Conservation (phyloP, 1,140 invertebrate species). For the Aphidius gifuensis region DNA sequence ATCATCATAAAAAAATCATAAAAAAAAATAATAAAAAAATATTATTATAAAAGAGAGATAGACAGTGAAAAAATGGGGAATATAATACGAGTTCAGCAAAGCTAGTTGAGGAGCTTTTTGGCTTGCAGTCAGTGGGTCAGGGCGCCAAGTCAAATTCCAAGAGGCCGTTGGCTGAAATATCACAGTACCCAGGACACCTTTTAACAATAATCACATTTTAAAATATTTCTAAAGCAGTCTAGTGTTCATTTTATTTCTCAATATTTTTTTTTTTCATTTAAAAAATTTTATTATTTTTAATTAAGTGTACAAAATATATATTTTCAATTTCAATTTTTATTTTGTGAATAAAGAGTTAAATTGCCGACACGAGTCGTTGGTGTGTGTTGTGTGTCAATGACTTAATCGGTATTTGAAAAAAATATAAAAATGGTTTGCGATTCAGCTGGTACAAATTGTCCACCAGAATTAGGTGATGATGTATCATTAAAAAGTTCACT, state of each 20-base stretch:
- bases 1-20: too few species aligned
- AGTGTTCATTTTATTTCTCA: not conserved
- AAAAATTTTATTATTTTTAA: too few species aligned
- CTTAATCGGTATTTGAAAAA: not conserved
- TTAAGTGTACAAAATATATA: too few species aligned
- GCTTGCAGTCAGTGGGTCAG: constrained; percentile 53
- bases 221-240: not conserved
- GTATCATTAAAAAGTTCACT: constrained; percentile 65
- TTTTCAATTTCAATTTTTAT: too few species aligned
- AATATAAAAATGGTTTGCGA: constrained; percentile 47
- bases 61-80: too few species aligned
- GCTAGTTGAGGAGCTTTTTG: constrained; percentile 40
- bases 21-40: too few species aligned
- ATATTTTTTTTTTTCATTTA: too few species aligned
- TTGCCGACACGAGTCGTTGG: too few species aligned
- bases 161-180: constrained; percentile 30
- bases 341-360: too few species aligned
- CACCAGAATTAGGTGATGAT: constrained; percentile 48
- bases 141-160: constrained; percentile 48
- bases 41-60: too few species aligned
- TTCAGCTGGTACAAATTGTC: constrained; percentile 41
- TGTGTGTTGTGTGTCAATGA: not conserved
- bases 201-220: not conserved
- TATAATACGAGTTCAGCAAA: too few species aligned
- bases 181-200: not conserved